These are phyloP conservation scores for Falcunculus frontatus DNA, from an alignment of 2,113 vertebrate genomes.

Conservation along the genomic window DNA sequence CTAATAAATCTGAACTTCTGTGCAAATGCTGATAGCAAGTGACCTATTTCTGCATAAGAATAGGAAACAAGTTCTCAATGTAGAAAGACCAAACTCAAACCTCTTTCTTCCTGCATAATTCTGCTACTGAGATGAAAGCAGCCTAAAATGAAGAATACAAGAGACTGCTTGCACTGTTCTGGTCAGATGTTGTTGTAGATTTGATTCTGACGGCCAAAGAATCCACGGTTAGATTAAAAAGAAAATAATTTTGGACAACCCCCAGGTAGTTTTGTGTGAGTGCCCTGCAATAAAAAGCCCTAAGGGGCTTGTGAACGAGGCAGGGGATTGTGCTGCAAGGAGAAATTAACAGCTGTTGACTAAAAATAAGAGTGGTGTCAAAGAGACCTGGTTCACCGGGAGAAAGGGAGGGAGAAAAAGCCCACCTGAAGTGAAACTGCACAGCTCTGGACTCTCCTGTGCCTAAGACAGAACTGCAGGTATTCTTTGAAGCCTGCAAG, in stretches of 20 bases:
- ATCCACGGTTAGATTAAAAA: not conserved
- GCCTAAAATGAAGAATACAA: not conserved
- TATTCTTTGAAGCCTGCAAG: not conserved
- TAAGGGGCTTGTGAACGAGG: not conserved
- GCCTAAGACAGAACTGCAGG: not conserved
- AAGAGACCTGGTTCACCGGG: not conserved
- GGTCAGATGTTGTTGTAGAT: not conserved
- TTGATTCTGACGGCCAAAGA: not conserved
- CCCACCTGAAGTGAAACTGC: not conserved
- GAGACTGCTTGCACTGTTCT: not conserved
- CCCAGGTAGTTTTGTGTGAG: not conserved
- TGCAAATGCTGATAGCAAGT: not conserved
- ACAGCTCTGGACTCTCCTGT: not conserved
- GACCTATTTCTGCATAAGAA: not conserved
- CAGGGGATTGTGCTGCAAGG: not conserved
- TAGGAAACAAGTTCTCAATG: not conserved
- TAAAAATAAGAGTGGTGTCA: not conserved
- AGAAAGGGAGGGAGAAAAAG: rapidly evolving
- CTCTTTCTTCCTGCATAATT: not conserved
- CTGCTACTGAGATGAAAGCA: not conserved
- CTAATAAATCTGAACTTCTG: not conserved
- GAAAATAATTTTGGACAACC: not conserved
- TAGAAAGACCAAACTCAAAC: not conserved
- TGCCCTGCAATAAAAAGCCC: not conserved
- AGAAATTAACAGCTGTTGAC: not conserved